Percentiles rank a stretch among this genome's conserved stretches.
These are phyloP conservation scores for Drosophila fuyamai DNA, from an alignment of 1,140 invertebrate species.

Conservation along the genomic window DNA sequence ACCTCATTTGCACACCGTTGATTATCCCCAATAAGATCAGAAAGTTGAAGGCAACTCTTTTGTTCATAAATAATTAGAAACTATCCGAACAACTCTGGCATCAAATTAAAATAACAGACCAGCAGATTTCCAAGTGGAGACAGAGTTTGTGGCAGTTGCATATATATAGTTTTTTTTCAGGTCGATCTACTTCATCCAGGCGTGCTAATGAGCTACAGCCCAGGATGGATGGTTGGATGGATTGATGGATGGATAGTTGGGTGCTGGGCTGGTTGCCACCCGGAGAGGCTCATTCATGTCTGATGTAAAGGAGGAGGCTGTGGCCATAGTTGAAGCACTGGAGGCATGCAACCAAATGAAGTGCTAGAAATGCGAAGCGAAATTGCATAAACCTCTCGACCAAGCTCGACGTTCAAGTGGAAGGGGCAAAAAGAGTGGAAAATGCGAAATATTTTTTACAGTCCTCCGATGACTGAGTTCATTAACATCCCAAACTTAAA, in stretches of 20 bases:
- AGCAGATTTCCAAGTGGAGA: conserved; percentile 41
- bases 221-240: conserved; percentile 32
- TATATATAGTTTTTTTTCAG: conserved; percentile 35
- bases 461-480: conserved; percentile 65
- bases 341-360: conserved; percentile 67
- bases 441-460: conserved; percentile 46
- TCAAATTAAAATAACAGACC: conserved; percentile 53
- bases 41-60: conserved; percentile 10
- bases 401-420: conserved; percentile 44
- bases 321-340: conserved; percentile 27
- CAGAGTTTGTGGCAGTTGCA: conserved; percentile 34
- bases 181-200: conserved; percentile 60
- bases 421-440: neutral
- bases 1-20: neutral
- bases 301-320: conserved; percentile 26
- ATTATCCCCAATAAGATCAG: conserved; percentile 4
- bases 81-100: conserved; percentile 44
- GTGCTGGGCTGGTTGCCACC: conserved; percentile 31
- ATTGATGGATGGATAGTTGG: conserved; percentile 1
- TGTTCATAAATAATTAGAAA: conserved; percentile 50
- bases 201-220: conserved; percentile 56
- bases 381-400: conserved; percentile 80
- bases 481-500: conserved; percentile 71
- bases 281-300: conserved; percentile 45
- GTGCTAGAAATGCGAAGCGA: conserved; percentile 79